Base-by-base conservation (phyloP, 1,140 invertebrate genomes). In the Pseudomyrmex pallidus region DNA sequence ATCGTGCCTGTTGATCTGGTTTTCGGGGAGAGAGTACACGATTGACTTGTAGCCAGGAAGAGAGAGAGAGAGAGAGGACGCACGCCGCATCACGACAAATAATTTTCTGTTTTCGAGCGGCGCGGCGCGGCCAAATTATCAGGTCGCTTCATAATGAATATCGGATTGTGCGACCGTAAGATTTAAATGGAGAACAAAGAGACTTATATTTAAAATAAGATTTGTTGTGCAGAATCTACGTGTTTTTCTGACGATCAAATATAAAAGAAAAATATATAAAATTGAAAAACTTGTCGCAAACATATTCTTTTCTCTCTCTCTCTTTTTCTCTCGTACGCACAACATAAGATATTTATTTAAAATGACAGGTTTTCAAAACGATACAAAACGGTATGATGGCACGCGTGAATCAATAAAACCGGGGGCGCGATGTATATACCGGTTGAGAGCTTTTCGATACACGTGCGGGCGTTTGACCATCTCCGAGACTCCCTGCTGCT, bases 1-100 rank as follows among this genome's bases (percentile, higher is more conserved):
- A 80, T 80, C 76, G 66, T 57, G 76, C 20, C 54, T 80, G 44
- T 80, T 59, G 76, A 80, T 80, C 76, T 80, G 35, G 52, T 68
- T 78, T 59, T n/a, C 3, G 22, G 54, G 54, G 22, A 35, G 35
- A 35, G 35, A 7, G 35, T 35, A 35, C 57, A 78, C 15, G 35
- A 77, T 77, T 67, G 63, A 67, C 52, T 67, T 48, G 56, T 46
- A 46, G 52, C 35, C 13, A 44, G 25, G 54, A 77, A 66, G 1
- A n/a, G 56, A 35, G 25, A 25, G 9, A 44, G 25, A 64, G 67
- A 66, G 3, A n/a, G 56, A 48, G 20, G 66, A 7, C 22, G 56
- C 46, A 22, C 7, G 2, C 9, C 10, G 35, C 35, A 17, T 17
- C 20, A 2, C 15, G 17, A 22, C 56, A 63, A 63, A 63, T 25